These are phyloP conservation scores for Prinia subflava DNA, from an alignment of 2,113 vertebrate species.

Conservation along the genomic window DNA sequence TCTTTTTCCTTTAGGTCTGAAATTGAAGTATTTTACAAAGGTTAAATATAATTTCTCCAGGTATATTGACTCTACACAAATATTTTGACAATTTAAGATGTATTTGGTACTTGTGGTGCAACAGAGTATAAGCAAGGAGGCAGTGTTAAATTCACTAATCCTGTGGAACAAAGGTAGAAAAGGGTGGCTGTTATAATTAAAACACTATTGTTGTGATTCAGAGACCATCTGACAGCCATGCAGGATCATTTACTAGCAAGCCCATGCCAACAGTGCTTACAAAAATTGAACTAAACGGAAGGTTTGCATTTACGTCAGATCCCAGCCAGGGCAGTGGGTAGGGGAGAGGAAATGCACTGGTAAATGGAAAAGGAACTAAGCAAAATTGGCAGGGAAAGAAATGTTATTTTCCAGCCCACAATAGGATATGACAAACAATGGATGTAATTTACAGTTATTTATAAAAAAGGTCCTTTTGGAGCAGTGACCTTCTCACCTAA, in stretches of 20 bases:
- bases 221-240: neutral
- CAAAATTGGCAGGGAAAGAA: constrained; percentile 29
- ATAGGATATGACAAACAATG: constrained; percentile 56
- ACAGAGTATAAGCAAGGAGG: neutral
- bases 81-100: neutral
- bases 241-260: neutral
- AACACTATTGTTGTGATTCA: constrained; percentile 1
- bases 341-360: constrained; percentile 19
- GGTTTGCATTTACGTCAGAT: constrained; percentile 29
- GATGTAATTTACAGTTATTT: constrained; percentile 38
- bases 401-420: constrained; percentile 29
- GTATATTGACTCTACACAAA: neutral
- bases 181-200: neutral
- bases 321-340: neutral
- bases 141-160: neutral
- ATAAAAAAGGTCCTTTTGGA: constrained; percentile 25
- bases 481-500: neutral
- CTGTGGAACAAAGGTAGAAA: neutral
- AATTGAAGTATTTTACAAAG: neutral
- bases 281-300: constrained; percentile 2
- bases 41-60: neutral
- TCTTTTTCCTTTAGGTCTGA: neutral
- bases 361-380: constrained; percentile 46
- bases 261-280: neutral
- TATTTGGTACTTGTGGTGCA: neutral